Base-by-base conservation (phyloP, 2,797 vertebrate species). In the Atherinosoma microstoma region DNA sequence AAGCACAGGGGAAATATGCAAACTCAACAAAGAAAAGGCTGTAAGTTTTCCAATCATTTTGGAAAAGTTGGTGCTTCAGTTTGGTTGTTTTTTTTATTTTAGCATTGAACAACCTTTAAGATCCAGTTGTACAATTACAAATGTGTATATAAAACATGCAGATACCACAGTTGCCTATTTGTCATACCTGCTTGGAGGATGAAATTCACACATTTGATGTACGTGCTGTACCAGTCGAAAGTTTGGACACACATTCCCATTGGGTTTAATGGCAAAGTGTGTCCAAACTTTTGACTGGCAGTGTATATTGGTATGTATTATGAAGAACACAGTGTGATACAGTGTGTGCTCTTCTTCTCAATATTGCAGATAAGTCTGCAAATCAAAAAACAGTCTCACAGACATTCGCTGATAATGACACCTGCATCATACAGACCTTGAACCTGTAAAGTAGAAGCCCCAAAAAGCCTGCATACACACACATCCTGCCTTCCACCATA, bases 401-500 rank as follows among this genome's bases (percentile, higher is more conserved):
- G 13, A 58, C 13, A 45, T 35, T 3, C 11, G 29, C 30, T 34
- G 13, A 36, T 35, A 36, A 34, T 34, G 53, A 3, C 35, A 16
- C 22, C n/a, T 67, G 22, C 13, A 34, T 47, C 27, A 40, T 30
- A 29, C 38, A 32, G 38, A 58, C 4, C 20, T 9, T 47, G 38
- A 27, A 29, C 12, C 10, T 27, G 30, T 5, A 60, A 38, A 24
- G 34, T 27, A 2, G 11, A 45, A 45, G 24, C 59, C 38, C 16
- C 16, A 5, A 29, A 54, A 51, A 27, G 24, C 51, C 27, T 27
- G 24, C 5, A 54, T 20, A 61, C 54, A 73, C 58, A 20, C 58
- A 70, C 58, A 78, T 38, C 29, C 51, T 38, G 15, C 10, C 49
- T 36, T 34, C 24, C 63, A 45, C 5, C 22, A 77, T 7, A 53